phyloP scores from a whole-genome alignment of 2,113 vertebrate genomes.

The Leuciscus idus region DNA sequence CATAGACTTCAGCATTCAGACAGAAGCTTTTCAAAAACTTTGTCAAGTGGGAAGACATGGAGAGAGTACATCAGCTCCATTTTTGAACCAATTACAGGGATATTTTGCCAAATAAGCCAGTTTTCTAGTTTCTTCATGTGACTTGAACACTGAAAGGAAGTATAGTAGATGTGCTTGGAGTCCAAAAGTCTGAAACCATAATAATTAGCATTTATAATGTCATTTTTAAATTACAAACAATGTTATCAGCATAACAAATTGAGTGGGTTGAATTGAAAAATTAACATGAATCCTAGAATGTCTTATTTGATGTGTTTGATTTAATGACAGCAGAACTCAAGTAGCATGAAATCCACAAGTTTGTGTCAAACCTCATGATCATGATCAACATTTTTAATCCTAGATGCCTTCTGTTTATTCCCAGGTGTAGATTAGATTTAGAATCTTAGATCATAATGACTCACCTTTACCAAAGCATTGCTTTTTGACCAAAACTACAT shows the following conservation, averaged over 20 bases:
- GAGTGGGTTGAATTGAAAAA: background rate
- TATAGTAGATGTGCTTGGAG: background rate
- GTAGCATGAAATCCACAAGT: no score
- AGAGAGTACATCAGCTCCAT: conserved; percentile 7
- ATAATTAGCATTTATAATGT: background rate
- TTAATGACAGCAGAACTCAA: background rate
- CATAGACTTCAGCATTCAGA: conserved; percentile 55
- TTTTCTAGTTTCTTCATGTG: background rate
- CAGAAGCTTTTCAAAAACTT: conserved; percentile 36
- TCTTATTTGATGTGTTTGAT: background rate
- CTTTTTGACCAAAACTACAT: background rate
- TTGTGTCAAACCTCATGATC: background rate
- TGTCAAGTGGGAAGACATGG: conserved; percentile 14
- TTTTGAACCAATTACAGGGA: conserved; percentile 18
- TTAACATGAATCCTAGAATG: background rate
- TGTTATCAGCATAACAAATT: background rate
- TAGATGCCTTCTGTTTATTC: background rate
- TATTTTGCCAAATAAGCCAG: conserved; percentile 10
- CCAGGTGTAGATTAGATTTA: background rate
- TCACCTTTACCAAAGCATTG: background rate
- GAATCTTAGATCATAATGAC: background rate
- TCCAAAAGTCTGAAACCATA: background rate
- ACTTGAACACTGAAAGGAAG: background rate
- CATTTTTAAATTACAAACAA: background rate
- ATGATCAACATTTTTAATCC: background rate